Conservation (phyloP, 2,113 vertebrate genomes). For the Menidia beryllina region DNA sequence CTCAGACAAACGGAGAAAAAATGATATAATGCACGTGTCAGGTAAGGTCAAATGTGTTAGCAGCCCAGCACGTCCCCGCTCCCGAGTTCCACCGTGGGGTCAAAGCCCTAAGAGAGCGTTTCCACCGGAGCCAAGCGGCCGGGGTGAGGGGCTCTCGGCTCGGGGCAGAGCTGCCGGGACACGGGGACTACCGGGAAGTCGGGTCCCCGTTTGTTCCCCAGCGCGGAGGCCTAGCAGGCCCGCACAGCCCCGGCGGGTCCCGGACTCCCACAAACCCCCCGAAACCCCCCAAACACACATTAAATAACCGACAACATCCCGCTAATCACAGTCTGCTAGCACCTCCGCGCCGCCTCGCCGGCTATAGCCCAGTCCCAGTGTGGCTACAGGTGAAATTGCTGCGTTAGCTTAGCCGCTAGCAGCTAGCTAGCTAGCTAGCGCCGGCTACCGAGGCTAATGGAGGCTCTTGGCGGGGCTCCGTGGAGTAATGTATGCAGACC, state of each 20-base stretch:
- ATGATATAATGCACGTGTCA: no score
- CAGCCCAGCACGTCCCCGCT: neutral
- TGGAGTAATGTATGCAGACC: conserved; percentile 28
- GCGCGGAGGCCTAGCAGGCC: conserved; percentile 77
- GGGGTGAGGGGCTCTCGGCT: no score
- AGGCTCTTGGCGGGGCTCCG: conserved; percentile 57
- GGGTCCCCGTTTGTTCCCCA: conserved; percentile 15
- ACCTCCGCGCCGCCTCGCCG: neutral
- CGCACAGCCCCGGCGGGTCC: conserved; percentile 47
- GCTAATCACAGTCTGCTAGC: fast-evolving
- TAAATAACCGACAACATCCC: neutral
- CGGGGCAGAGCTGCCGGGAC: neutral
- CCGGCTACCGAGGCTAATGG: conserved; percentile 41
- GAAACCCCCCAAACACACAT: neutral
- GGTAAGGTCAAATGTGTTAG: neutral
- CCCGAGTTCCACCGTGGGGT: no score
- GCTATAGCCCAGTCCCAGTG: neutral
- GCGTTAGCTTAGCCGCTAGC: no score
- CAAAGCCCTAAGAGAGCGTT: no score
- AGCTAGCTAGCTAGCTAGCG: conserved; percentile 54
- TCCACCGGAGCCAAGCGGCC: no score
- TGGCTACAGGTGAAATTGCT: conserved; percentile 37
- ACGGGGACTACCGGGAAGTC: conserved; percentile 5
- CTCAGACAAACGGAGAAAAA: neutral
- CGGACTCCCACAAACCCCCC: conserved; percentile 49